Base-by-base conservation (phyloP, 2,113 vertebrate species). In the Aphyosemion australe region DNA sequence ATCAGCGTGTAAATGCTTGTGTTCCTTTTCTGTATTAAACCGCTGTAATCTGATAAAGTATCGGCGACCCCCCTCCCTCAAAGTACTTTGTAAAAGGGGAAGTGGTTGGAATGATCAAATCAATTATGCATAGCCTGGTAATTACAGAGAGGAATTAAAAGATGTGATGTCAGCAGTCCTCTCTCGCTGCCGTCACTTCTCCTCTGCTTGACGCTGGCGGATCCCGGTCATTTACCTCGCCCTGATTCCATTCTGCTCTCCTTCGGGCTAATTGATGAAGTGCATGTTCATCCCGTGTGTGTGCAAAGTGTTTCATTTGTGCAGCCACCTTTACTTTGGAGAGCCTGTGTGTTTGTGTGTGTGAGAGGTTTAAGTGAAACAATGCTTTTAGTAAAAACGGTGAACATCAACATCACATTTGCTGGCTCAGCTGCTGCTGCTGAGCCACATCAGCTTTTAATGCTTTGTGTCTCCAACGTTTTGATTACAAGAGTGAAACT, bases 51-150 rank as follows among this genome's bases (percentile, higher is more conserved):
- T 75, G 85, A 71, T 90, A 81, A 90, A 85, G 80, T 81, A 79
- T 71, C 55, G 54, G 67, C 21, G 68, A 50, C 70, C 78, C 82
- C 70, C 78, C 82, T 82, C 81, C 84, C 72, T 75, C 46, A 56
- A 65, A 81, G 80, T 83, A 76, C 84, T 91, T 88, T 90, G 90
- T 92, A 91, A 92, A 91, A 19, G 72, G 85, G 78, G 76, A 87
- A 87, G 84, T 57, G 80, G 85, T 78, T 65, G 12, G 61, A 87
- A 73, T 26, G 50, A 72, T 73, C 74, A 84, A 79, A 93, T 93
- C 79, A 89, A 93, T 93, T 87, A 92, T 93, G 88, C 80, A 93
- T 91, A 74, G 78, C 79, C 85, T 87, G 85, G 88, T 92, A 93
- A 92, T 91, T 91, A 91, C 88, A 86, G 79, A 54, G 52, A 80